These are phyloP conservation scores for Atherinomorus stipes DNA, from an alignment of 2,113 vertebrate genomes.

Conservation along the genomic window DNA sequence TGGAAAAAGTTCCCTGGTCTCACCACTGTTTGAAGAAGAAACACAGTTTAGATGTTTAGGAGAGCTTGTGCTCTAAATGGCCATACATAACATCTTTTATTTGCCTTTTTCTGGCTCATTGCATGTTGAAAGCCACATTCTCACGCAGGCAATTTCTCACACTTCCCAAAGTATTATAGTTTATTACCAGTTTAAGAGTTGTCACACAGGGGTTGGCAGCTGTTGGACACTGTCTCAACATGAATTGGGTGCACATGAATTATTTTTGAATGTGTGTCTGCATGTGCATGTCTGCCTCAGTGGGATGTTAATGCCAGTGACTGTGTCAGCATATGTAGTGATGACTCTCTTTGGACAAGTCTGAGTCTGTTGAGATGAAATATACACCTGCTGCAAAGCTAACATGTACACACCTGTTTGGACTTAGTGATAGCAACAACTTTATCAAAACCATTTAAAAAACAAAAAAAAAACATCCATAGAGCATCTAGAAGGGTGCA, in stretches of 20 bases:
- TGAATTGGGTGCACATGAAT: constrained; percentile 19
- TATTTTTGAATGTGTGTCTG: constrained; percentile 5
- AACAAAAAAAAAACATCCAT: too few relatives aligned
- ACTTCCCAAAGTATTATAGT: constrained; percentile 11
- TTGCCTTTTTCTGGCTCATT: neutral
- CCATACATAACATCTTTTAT: neutral
- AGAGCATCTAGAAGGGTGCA: too few relatives aligned
- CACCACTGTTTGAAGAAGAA: too few relatives aligned
- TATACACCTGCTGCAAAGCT: constrained; percentile 52
- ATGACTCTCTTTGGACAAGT: constrained; percentile 64
- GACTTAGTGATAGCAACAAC: too few relatives aligned
- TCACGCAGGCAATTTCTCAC: constrained; percentile 2
- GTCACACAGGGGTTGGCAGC: constrained; percentile 50
- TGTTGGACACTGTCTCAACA: constrained; percentile 48
- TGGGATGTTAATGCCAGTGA: constrained; percentile 41
- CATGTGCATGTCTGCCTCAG: constrained; percentile 4
- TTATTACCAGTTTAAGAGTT: constrained; percentile 17
- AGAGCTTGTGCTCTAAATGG: too few relatives aligned
- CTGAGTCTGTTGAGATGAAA: constrained; percentile 50
- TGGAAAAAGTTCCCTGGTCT: too few relatives aligned
- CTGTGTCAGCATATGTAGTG: constrained; percentile 44
- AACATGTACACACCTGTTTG: constrained; percentile 60
- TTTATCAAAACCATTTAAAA: too few relatives aligned
- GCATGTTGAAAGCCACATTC: neutral
- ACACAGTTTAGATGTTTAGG: too few relatives aligned